Evolutionary conservation across 2,113 vertebrate species (phyloP).

Genomic region (Sialia sialis): DNA sequence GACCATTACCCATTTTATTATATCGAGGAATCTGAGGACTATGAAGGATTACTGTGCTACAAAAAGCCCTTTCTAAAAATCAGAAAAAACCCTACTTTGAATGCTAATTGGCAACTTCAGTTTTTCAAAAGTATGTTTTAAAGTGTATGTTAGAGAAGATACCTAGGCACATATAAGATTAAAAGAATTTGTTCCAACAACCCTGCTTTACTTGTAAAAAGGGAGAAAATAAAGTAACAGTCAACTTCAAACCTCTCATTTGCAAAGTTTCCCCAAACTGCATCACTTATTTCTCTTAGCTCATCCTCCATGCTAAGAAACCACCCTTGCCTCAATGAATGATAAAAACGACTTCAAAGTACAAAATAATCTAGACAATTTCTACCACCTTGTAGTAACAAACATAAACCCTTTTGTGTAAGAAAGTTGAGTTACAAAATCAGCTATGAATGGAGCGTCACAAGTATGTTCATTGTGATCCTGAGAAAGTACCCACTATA

Average conservation of each 20-base stretch:
- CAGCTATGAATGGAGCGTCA: background rate
- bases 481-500: background rate
- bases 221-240: background rate
- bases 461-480: background rate
- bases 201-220: background rate
- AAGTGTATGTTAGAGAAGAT: background rate
- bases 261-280: background rate
- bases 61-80: background rate
- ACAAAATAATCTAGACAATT: background rate
- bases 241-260: background rate
- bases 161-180: background rate
- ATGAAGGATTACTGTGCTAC: accelerated
- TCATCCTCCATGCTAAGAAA: background rate
- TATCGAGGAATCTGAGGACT: background rate
- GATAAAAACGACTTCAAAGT: background rate
- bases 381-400: background rate
- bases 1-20: too few relatives aligned
- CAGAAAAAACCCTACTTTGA: background rate
- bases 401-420: background rate
- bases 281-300: background rate
- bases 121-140: background rate
- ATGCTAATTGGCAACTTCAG: background rate
- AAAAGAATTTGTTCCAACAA: background rate
- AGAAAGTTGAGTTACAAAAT: background rate
- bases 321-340: background rate